Conservation (phyloP, 2,113 vertebrate species). For the Indicator indicator region DNA sequence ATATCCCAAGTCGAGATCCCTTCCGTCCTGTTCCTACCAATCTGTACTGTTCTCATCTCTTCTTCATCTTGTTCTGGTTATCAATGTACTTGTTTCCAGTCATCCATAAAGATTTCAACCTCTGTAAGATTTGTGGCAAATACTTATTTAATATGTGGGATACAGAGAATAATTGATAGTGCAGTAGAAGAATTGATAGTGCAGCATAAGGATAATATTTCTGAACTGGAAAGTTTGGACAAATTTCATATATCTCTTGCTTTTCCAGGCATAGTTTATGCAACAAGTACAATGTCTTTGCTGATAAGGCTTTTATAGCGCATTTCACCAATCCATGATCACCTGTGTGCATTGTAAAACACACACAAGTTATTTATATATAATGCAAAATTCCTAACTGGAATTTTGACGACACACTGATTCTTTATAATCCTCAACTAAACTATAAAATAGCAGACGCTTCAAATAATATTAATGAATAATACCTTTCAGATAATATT, state of each 20-base stretch:
- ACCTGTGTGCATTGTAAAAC: neutral
- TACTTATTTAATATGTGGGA: neutral
- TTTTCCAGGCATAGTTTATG: neutral
- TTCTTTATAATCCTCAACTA: neutral
- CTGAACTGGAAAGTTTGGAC: neutral
- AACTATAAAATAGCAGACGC: neutral
- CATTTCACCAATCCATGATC: neutral
- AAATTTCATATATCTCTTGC: neutral
- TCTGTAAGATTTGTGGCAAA: neutral
- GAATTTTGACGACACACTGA: neutral
- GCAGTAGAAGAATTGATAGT: neutral
- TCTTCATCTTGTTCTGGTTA: constrained; percentile 9
- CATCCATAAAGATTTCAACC: neutral
- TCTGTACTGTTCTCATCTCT: neutral
- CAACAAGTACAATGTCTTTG: neutral
- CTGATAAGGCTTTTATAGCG: neutral
- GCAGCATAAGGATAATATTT: neutral
- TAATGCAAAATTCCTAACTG: neutral
- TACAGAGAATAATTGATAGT: neutral
- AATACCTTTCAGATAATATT: neutral
- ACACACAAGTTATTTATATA: neutral
- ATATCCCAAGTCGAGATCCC: neutral
- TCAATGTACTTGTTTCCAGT: neutral
- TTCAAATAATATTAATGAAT: neutral
- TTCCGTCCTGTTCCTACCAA: neutral